These are phyloP conservation scores for Mesorhabditis sp. DNA, from an alignment of 2,888 invertebrate genomes.

Conservation along the genomic window DNA sequence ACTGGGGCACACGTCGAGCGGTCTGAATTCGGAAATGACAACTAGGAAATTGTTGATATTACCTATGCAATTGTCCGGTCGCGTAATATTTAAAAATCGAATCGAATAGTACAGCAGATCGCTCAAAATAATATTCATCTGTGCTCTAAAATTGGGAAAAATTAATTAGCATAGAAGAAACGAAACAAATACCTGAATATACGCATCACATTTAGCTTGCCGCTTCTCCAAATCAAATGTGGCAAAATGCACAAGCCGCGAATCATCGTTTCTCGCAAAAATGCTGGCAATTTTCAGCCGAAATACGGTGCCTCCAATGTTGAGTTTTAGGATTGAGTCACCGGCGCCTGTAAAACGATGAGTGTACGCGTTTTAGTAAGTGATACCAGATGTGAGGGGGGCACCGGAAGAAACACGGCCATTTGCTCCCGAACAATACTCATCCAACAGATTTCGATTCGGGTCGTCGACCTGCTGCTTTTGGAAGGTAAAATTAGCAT, in stretches of 20 bases:
- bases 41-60: neutral
- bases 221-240: constrained; percentile 34
- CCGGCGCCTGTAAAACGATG: constrained; percentile 29
- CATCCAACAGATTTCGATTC: no score
- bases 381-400: neutral
- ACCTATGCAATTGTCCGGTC: constrained; percentile 20
- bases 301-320: constrained; percentile 42
- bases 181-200: constrained; percentile 21
- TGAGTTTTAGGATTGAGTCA: constrained; percentile 35
- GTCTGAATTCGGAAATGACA: constrained; percentile 17
- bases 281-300: constrained; percentile 32
- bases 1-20: constrained; percentile 44
- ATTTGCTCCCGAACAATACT: no score
- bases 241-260: constrained; percentile 31
- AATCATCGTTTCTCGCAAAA: constrained; percentile 32
- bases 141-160: constrained; percentile 27
- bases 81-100: constrained; percentile 52
- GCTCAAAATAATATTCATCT: constrained; percentile 56
- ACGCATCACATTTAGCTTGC: constrained; percentile 31
- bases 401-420: no score
- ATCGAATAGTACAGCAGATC: constrained; percentile 50
- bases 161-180: neutral
- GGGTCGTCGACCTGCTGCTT: no score
- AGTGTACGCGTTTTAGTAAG: constrained; percentile 16
- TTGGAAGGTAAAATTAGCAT: no score